Base-by-base conservation (phyloP, 2,797 vertebrate genomes). In the Sciaenops ocellatus region DNA sequence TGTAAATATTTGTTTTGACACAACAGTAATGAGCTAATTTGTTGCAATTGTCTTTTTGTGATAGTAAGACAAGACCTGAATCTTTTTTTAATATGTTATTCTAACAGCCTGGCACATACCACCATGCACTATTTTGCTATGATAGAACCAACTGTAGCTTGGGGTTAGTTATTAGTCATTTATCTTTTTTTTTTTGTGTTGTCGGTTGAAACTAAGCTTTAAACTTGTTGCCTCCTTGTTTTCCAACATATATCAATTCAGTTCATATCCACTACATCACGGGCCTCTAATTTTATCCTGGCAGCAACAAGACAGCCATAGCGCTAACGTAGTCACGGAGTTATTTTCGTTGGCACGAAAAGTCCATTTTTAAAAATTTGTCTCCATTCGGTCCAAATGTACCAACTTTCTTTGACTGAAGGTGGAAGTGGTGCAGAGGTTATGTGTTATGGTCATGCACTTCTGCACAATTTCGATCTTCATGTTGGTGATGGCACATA, bases 1-100 rank as follows among this genome's bases (percentile, higher is more conserved):
- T 93, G 89, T 91, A 90, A 91, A 93, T 89, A 91, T 85, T 54
- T 86, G 65, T 87, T 89, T 83, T 88, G 85, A 89, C 81, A 78
- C 74, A 65, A 80, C 41, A 66, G 77, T 78, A 82, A 87, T 87
- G 83, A 87, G 84, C 73, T 90, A 69, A 89, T 87, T 85, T 87
- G 76, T 89, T 86, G 83, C 65, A 85, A 84, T 84, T 88, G 68
- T 85, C 85, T 89, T 93, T 91, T 89, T 85, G 87, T 85, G 77
- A 90, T 84, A 76, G 79, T 84, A 87, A 85, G 85, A 89, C 89
- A 85, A 90, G 91, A 92, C 83, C 69, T 78, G 63, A 84, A 76
- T 79, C 52, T 77, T 64, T 76, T 54, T 64, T 70, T 74, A 26
- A 79, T 86, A 81, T 82, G 62, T 88, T 78, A 51, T 63, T 84